These are phyloP conservation scores for Mya arenaria DNA, from an alignment of 1,140 invertebrate genomes.

Conservation along the genomic window DNA sequence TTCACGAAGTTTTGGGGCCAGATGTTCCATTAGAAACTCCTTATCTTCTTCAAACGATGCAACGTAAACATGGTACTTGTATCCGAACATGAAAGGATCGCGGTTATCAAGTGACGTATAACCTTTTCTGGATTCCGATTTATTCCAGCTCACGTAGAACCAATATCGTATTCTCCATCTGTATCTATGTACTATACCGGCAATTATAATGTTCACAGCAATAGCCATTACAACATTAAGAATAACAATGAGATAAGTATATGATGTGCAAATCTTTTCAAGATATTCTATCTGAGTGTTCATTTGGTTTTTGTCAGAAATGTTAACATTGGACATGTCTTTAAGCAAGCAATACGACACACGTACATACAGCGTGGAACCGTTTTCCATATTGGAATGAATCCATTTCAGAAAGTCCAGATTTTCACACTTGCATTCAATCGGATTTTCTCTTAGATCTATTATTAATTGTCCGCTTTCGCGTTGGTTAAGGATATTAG, in stretches of 20 bases:
- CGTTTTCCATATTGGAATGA: not conserved
- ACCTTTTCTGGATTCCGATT: not conserved
- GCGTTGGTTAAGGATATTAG: not conserved
- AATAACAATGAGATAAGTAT: not conserved
- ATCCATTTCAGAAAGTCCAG: conserved; percentile 42
- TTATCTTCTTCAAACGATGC: not conserved
- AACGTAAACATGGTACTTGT: conserved; percentile 11
- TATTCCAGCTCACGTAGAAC: conserved; percentile 24
- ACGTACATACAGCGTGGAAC: not conserved
- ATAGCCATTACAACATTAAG: not conserved
- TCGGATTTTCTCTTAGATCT: not conserved
- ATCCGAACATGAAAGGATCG: not conserved
- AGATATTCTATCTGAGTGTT: not conserved
- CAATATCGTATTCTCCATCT: conserved; percentile 38
- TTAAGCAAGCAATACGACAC: not conserved
- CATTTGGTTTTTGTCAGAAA: not conserved
- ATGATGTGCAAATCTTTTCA: conserved; percentile 5
- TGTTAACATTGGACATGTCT: not conserved
- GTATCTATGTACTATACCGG: not conserved
- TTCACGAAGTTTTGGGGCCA: conserved; percentile 1
- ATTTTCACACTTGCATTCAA: conserved; percentile 28
- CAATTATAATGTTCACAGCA: conserved; percentile 4
- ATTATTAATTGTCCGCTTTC: not conserved
- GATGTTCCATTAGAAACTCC: not conserved
- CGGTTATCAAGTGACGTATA: not conserved